These are phyloP conservation scores for Acholoe squamosa DNA, from an alignment of 2,888 invertebrate species.

Conservation along the genomic window DNA sequence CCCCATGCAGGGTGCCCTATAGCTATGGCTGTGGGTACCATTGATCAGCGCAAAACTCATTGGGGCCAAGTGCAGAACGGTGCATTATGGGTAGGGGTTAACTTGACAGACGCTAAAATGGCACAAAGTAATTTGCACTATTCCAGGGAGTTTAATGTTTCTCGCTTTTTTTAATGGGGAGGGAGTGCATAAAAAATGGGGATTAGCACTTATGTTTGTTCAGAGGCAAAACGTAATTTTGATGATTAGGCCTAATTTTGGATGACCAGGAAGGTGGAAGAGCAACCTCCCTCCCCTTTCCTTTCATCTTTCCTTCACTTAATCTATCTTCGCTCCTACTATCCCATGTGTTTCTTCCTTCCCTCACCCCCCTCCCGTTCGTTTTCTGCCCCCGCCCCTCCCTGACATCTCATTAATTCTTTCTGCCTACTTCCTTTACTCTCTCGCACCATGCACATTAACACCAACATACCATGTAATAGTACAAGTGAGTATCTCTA, in stretches of 20 bases:
- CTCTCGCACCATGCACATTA: too few relatives aligned
- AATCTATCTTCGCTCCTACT: too few relatives aligned
- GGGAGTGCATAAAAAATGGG: too few relatives aligned
- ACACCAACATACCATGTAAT: too few relatives aligned
- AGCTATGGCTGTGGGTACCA: neutral
- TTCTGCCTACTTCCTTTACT: neutral
- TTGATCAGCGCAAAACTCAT: neutral
- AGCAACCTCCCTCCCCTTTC: neutral
- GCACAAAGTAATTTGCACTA: constrained; percentile 52
- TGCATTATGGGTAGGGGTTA: neutral
- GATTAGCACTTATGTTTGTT: too few relatives aligned
- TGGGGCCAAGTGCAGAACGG: neutral
- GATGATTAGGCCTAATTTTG: too few relatives aligned
- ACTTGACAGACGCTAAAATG: neutral
- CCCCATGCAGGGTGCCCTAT: neutral
- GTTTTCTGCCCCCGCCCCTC: too few relatives aligned
- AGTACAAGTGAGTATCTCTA: neutral
- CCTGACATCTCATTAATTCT: too few relatives aligned
- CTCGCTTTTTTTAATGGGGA: too few relatives aligned
- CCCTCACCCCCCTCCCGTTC: neutral
- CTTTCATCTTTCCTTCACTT: neutral
- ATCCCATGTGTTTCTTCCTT: neutral
- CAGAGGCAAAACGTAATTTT: too few relatives aligned
- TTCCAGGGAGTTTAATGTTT: constrained; percentile 9
- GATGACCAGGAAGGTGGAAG: too few relatives aligned